Evolutionary conservation across 2,113 vertebrate genomes (phyloP).

Genomic region (Grantiella picta): DNA sequence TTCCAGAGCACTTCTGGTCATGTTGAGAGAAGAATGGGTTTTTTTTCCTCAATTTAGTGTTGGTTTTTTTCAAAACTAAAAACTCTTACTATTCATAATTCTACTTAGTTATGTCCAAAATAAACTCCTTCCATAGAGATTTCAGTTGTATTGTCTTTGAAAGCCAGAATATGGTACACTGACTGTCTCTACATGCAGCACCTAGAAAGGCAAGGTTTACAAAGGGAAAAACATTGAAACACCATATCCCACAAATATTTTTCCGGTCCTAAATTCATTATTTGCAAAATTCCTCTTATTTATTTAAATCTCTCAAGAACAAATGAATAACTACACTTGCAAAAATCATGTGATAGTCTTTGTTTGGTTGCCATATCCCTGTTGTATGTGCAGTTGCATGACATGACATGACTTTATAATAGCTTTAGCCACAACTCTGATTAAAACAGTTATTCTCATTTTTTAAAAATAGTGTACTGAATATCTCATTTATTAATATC

Average conservation of each 20-base stretch:
- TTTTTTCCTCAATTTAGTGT: not conserved
- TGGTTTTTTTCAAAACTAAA: not conserved
- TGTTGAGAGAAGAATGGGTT: not conserved
- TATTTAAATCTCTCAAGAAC: not conserved
- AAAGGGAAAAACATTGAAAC: not conserved
- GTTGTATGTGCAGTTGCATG: not conserved
- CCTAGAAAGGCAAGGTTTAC: not conserved
- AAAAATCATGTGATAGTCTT: not conserved
- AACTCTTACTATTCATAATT: not conserved
- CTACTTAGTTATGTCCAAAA: not conserved
- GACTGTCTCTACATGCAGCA: not conserved
- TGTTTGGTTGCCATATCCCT: not conserved
- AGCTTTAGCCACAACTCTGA: not conserved
- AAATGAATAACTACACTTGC: not conserved
- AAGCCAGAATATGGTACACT: not conserved
- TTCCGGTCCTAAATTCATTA: not conserved
- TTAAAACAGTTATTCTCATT: not conserved
- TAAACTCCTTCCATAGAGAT: not conserved
- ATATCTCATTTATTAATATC: not conserved
- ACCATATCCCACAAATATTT: not conserved
- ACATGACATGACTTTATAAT: not conserved
- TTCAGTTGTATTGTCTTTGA: not conserved
- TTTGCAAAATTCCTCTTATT: not conserved
- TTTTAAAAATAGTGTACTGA: not conserved
- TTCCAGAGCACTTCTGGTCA: not conserved